phyloP scores from a whole-genome alignment of 2,113 vertebrate species.

The Ophiodon elongatus region DNA sequence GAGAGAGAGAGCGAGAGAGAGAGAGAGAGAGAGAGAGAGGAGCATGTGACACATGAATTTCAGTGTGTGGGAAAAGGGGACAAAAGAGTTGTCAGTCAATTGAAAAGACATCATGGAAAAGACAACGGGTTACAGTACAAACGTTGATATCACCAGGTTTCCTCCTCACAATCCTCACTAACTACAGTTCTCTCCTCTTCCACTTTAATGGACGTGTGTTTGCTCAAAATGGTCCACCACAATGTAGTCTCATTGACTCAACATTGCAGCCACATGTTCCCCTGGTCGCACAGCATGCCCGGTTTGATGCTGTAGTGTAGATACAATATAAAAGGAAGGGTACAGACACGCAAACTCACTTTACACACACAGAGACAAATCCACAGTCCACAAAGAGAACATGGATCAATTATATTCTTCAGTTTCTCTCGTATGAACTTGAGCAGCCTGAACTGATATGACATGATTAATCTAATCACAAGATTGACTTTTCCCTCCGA shows the following conservation, averaged over 20 bases:
- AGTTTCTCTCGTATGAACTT: background rate
- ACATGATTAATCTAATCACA: conserved; percentile 13
- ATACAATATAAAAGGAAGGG: background rate
- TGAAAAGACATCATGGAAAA: background rate
- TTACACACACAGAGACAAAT: background rate
- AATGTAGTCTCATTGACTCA: background rate
- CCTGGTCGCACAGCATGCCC: background rate
- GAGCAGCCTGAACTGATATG: conserved; percentile 7
- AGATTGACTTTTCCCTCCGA: background rate
- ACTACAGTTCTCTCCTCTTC: background rate
- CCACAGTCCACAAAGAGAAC: background rate
- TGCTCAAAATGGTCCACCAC: background rate
- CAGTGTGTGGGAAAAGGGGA: conserved; percentile 4
- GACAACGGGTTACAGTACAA: background rate
- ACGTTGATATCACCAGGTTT: background rate
- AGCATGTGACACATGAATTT: conserved; percentile 35
- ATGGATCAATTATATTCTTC: conserved; percentile 1
- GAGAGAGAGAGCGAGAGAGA: background rate
- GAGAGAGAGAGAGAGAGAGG: background rate
- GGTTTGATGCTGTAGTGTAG: conserved; percentile 4
- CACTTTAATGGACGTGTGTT: background rate
- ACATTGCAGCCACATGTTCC: background rate
- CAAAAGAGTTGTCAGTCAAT: background rate
- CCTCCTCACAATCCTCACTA: too few species aligned
- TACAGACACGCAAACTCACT: background rate